Conservation (phyloP, 2,888 invertebrate species). For the Melieria omissa region DNA sequence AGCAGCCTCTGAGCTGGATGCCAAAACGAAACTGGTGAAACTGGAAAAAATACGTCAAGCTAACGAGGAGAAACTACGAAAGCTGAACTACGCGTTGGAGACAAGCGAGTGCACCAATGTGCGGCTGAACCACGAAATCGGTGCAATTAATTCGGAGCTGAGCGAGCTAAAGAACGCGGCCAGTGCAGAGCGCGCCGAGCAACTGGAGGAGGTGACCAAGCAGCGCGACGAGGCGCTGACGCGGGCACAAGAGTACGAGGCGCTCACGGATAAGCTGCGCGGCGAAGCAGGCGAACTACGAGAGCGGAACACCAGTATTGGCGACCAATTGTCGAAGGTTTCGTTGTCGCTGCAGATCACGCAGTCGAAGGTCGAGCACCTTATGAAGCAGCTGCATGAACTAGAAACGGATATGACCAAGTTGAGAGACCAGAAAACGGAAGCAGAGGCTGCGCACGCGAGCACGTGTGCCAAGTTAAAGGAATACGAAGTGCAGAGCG, state of each 20-base stretch:
- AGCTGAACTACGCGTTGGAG: slow-evolving; percentile 47
- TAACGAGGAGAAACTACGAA: slow-evolving; percentile 50
- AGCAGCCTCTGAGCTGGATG: slow-evolving; percentile 47
- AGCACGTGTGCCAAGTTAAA: slow-evolving; percentile 44
- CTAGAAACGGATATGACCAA: slow-evolving; percentile 43
- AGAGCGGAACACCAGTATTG: slow-evolving; percentile 45
- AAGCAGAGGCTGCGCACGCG: slow-evolving; percentile 45
- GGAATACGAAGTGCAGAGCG: slow-evolving; percentile 44
- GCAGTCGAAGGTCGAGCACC: slow-evolving; percentile 41
- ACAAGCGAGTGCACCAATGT: slow-evolving; percentile 50
- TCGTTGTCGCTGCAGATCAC: slow-evolving; percentile 43
- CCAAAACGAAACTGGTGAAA: slow-evolving; percentile 45
- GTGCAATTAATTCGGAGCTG: slow-evolving; percentile 52
- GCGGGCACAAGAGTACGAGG: slow-evolving; percentile 39
- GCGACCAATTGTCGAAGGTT: slow-evolving; percentile 49
- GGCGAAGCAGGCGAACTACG: slow-evolving; percentile 32
- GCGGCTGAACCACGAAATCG: slow-evolving; percentile 53
- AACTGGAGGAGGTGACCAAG: slow-evolving; percentile 39
- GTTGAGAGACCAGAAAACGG: slow-evolving; percentile 43
- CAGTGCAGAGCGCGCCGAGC: slow-evolving; percentile 38
- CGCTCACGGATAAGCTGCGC: slow-evolving; percentile 45
- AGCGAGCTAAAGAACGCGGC: slow-evolving; percentile 40
- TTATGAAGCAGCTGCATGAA: slow-evolving; percentile 46
- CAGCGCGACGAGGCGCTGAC: slow-evolving; percentile 42
- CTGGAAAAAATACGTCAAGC: slow-evolving; percentile 51